These are phyloP conservation scores for Caretta caretta DNA, from an alignment of 2,113 vertebrate species.

Conservation along the genomic window DNA sequence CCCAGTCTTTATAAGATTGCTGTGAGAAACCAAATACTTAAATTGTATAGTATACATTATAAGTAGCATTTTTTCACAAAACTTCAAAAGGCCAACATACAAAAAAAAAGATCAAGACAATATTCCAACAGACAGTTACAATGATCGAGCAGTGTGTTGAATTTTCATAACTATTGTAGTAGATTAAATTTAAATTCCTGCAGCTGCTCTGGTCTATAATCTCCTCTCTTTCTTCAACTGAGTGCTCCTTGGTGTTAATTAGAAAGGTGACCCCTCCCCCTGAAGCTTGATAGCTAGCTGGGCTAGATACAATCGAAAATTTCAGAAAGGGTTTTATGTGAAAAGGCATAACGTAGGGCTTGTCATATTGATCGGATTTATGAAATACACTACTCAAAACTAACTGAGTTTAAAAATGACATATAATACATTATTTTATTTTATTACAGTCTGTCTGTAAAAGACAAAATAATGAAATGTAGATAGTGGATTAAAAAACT, in stretches of 20 bases:
- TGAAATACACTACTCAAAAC: neutral
- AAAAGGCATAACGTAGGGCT: neutral
- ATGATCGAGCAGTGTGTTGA: neutral
- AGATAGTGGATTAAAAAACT: neutral
- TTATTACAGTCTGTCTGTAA: neutral
- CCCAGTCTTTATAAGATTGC: neutral
- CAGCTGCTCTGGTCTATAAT: neutral
- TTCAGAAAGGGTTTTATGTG: neutral
- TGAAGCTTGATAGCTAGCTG: neutral
- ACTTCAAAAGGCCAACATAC: neutral
- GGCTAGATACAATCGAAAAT: neutral
- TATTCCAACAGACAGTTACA: neutral
- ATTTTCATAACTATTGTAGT: neutral
- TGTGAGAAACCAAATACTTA: neutral
- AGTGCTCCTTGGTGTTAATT: neutral
- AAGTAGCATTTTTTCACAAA: neutral
- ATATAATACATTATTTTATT: neutral
- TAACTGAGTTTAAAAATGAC: neutral
- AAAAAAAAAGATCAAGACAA: neutral
- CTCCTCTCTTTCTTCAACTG: neutral
- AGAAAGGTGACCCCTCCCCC: neutral
- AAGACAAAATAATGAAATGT: constrained; percentile 9
- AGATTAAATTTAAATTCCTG: neutral
- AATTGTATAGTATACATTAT: neutral
- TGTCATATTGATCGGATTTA: neutral